phyloP scores from a whole-genome alignment of 2,113 vertebrate genomes.

The Aldabrachelys gigantea region DNA sequence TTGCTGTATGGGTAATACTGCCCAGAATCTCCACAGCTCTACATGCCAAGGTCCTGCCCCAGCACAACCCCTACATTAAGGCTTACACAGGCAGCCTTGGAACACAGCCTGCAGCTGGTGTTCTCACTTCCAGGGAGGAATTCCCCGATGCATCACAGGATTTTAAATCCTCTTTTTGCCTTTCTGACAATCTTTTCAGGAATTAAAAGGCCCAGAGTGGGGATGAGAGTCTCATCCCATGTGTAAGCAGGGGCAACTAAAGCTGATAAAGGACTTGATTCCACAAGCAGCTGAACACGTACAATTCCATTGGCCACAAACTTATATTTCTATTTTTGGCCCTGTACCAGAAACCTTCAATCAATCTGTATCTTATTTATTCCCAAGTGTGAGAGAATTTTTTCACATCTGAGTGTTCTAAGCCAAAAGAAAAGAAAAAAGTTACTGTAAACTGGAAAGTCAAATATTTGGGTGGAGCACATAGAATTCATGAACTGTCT shows the following conservation, averaged over 20 bases:
- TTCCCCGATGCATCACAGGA: neutral
- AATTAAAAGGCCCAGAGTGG: neutral
- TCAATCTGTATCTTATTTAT: neutral
- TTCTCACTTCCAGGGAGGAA: neutral
- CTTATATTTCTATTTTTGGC: neutral
- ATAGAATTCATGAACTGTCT: neutral
- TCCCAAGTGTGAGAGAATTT: neutral
- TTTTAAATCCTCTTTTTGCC: neutral
- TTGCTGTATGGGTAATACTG: neutral
- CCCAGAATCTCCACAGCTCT: neutral
- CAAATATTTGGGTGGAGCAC: neutral
- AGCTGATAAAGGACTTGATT: neutral
- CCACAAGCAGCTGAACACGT: neutral
- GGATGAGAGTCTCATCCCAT: neutral
- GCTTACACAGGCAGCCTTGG: neutral
- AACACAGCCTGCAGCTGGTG: neutral
- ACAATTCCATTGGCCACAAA: neutral
- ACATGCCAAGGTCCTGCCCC: neutral
- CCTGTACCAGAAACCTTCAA: neutral
- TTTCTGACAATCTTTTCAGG: neutral
- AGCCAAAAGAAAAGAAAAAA: neutral
- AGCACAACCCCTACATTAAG: neutral
- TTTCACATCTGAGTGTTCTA: neutral
- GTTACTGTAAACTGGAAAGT: neutral
- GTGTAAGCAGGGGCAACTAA: neutral